phyloP scores from a whole-genome alignment of 2,888 invertebrate species.

The Cinara cedri region DNA sequence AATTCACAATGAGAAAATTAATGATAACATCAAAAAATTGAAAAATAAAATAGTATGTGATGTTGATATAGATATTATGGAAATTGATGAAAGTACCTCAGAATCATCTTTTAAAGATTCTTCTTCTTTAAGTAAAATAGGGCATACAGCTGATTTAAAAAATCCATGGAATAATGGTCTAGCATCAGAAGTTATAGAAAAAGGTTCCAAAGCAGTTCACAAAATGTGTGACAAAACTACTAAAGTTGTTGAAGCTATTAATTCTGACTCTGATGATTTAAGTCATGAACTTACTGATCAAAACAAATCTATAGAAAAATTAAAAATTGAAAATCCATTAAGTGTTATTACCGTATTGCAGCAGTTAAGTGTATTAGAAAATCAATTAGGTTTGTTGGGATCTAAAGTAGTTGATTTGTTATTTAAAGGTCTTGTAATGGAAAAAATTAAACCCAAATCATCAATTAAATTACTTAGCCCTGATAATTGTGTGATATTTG shows the following conservation, averaged over 20 bases:
- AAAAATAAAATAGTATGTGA: slow-evolving; percentile 65
- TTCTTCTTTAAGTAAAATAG: slow-evolving; percentile 37
- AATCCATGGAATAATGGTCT: slow-evolving; percentile 1
- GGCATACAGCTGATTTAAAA: not conserved
- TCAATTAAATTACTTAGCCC: slow-evolving; percentile 76
- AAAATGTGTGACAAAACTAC: slow-evolving; percentile 24
- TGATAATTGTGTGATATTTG: slow-evolving; percentile 77
- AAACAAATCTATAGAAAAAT: slow-evolving; percentile 57
- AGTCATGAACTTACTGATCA: slow-evolving; percentile 59
- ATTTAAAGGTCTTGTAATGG: slow-evolving; percentile 78
- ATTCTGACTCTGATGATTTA: slow-evolving; percentile 57
- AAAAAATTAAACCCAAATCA: slow-evolving; percentile 75
- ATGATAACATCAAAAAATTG: slow-evolving; percentile 72
- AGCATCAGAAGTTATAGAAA: slow-evolving; percentile 65
- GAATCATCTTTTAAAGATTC: slow-evolving; percentile 36
- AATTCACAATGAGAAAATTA: slow-evolving; percentile 74
- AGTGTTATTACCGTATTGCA: slow-evolving; percentile 73
- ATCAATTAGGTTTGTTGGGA: slow-evolving; percentile 82
- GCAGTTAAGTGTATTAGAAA: slow-evolving; percentile 80
- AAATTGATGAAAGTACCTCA: slow-evolving; percentile 41
- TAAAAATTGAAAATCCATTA: slow-evolving; percentile 58
- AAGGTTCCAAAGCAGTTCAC: slow-evolving; percentile 58
- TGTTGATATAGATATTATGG: slow-evolving; percentile 21
- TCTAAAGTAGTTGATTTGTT: slow-evolving; percentile 79
- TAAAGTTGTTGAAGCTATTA: slow-evolving; percentile 33